Percentiles rank a stretch among this genome's conserved stretches.
Evolutionary conservation across 1,140 invertebrate genomes (phyloP).

Genomic region (Spodoptera frugiperda): DNA sequence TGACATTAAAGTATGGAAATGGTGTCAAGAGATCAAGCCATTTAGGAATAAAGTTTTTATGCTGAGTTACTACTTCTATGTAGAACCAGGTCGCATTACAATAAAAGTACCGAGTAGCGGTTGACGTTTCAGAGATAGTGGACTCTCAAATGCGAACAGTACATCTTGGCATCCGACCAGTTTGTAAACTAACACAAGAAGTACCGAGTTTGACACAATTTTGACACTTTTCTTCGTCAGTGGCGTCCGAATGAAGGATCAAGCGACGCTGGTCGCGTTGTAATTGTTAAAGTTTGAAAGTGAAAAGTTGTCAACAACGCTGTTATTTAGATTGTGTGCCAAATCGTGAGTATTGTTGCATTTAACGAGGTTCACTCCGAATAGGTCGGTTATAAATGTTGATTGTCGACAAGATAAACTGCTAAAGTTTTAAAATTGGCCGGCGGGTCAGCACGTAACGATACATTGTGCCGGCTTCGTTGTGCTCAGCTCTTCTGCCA

Average conservation of each 20-base stretch:
- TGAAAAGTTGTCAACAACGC: conserved; percentile 36
- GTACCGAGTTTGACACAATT: not conserved
- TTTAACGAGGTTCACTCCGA: conserved; percentile 34
- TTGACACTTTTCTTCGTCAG: not conserved
- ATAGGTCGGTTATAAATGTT: conserved; percentile 16
- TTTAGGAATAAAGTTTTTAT: no score
- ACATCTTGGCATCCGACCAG: not conserved
- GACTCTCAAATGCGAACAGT: not conserved
- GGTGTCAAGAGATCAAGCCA: not conserved
- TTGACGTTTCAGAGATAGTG: conserved; percentile 28
- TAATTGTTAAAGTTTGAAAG: conserved; percentile 44
- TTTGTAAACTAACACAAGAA: not conserved
- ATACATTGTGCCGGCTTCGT: conserved; percentile 8
- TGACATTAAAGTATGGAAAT: no score
- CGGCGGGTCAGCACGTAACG: not conserved
- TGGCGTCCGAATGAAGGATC: not conserved
- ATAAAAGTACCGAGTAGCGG: conserved; percentile 25
- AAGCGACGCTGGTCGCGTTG: not conserved
- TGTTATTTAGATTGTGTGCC: conserved; percentile 40
- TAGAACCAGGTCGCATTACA: conserved; percentile 31
- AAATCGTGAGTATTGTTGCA: conserved; percentile 37
- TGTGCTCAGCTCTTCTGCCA: not conserved
- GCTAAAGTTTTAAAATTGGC: conserved; percentile 11
- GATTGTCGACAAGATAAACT: conserved; percentile 13
- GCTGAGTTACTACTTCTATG: not conserved